Evolutionary conservation across 2,113 vertebrate genomes (phyloP).

Genomic region (Dromaius novaehollandiae): DNA sequence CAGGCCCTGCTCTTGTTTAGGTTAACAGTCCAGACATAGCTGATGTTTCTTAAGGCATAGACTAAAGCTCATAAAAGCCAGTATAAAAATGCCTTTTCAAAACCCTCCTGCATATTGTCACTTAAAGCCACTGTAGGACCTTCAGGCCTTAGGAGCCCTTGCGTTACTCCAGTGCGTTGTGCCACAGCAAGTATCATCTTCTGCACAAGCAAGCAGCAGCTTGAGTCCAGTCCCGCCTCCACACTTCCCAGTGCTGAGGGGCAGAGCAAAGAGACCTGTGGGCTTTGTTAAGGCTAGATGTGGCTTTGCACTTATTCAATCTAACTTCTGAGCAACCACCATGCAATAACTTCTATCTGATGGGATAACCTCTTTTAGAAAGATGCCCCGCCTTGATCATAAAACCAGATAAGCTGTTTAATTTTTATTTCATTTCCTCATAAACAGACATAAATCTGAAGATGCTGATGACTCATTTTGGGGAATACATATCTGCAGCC

Average conservation of each 20-base stretch:
- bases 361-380: background rate
- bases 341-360: background rate
- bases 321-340: background rate
- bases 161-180: accelerated
- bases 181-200: background rate
- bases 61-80: background rate
- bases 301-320: background rate
- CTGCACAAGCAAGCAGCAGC: background rate
- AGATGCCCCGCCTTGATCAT: background rate
- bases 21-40: background rate
- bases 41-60: background rate
- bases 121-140: background rate
- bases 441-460: background rate
- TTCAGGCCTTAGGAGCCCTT: background rate
- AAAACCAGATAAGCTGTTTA: background rate
- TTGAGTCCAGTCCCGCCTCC: background rate
- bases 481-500: background rate
- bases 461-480: background rate
- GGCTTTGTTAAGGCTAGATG: background rate
- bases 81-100: background rate
- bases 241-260: background rate
- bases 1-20: background rate
- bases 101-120: background rate
- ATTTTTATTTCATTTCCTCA: background rate
- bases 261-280: accelerated